Evolutionary conservation across 2,888 invertebrate genomes (phyloP).

Genomic region (Ophioninae sp.): DNA sequence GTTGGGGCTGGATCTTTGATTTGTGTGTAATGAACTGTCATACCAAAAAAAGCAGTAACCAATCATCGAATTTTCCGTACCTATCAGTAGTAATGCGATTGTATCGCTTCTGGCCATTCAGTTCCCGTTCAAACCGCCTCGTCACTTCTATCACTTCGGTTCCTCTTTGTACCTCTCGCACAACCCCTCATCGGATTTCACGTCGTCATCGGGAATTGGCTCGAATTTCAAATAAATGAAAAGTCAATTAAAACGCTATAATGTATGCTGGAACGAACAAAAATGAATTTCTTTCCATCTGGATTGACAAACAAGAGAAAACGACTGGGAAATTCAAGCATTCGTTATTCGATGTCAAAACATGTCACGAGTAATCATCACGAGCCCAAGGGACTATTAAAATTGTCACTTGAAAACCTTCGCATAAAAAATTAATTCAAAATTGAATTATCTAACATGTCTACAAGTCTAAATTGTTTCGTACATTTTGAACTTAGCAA

Average conservation of each 20-base stretch:
- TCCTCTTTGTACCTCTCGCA: not conserved
- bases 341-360: not conserved
- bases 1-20: not conserved
- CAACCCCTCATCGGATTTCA: not conserved
- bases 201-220: not conserved
- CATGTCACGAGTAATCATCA: not conserved
- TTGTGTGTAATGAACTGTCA: constrained; percentile 2
- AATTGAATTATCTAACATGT: not conserved
- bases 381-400: not conserved
- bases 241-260: not conserved
- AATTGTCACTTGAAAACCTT: not conserved
- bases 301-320: not conserved
- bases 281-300: not conserved
- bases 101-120: not conserved
- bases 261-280: not conserved
- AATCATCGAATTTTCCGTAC: not conserved
- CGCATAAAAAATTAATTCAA: not conserved
- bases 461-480: too few relatives aligned
- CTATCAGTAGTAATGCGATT: not conserved
- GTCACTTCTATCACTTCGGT: not conserved
- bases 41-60: not conserved
- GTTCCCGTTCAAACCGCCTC: not conserved
- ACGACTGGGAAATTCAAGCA: not conserved
- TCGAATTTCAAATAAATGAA: not conserved
- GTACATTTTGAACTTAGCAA: too few relatives aligned